Conservation (phyloP, 2,888 invertebrate species). For the Loripinus fragilis region DNA sequence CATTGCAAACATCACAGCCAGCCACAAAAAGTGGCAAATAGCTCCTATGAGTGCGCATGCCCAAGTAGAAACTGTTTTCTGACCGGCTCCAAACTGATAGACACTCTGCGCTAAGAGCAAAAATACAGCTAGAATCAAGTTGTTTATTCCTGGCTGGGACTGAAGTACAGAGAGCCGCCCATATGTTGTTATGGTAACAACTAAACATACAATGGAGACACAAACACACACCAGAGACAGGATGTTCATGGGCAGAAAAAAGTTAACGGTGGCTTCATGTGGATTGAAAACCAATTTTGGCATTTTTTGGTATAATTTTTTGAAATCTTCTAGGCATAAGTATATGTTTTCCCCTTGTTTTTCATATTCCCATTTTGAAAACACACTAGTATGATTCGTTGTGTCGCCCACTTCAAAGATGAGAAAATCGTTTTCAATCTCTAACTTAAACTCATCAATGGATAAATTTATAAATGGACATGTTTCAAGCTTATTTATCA, state of each 20-base stretch:
- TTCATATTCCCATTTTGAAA: too few species aligned
- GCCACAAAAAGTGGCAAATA: background rate
- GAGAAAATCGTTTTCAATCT: background rate
- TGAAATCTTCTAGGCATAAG: background rate
- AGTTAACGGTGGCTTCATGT: background rate
- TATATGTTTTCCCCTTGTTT: background rate
- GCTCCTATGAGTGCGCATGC: slow-evolving; percentile 1
- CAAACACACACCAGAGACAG: background rate
- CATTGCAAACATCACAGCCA: background rate
- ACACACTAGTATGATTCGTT: background rate
- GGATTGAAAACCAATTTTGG: background rate
- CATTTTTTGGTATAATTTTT: background rate
- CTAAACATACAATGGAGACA: background rate
- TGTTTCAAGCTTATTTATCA: background rate
- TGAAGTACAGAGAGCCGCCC: background rate
- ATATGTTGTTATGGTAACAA: background rate
- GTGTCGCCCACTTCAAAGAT: background rate
- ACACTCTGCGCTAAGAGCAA: background rate
- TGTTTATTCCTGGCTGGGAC: background rate
- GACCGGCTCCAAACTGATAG: too few species aligned
- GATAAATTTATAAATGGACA: background rate
- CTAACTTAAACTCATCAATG: background rate
- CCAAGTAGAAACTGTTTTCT: background rate
- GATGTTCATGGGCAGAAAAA: background rate
- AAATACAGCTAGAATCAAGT: background rate